These are phyloP conservation scores for Erebia epiphron DNA, from an alignment of 2,888 invertebrate species.

Conservation along the genomic window DNA sequence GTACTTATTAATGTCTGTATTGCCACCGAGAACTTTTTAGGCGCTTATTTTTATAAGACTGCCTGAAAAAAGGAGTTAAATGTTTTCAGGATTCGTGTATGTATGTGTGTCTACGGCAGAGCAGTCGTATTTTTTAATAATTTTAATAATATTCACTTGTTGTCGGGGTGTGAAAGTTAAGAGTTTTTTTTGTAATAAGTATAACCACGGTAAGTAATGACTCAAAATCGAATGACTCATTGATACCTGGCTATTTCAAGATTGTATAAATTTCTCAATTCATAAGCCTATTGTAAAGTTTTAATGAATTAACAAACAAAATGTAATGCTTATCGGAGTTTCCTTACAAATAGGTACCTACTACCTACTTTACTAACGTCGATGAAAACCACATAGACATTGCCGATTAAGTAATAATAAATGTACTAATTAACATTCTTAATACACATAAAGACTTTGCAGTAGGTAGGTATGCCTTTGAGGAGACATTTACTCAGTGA, in stretches of 20 bases:
- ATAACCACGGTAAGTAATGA: neutral
- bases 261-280: neutral
- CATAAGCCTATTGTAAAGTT: neutral
- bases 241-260: neutral
- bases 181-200: neutral
- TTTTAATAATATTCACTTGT: too few relatives aligned
- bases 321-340: constrained; percentile 9
- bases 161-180: constrained; percentile 6
- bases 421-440: constrained; percentile 35
- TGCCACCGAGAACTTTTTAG: too few relatives aligned
- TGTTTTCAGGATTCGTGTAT: too few relatives aligned
- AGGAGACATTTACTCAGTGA: neutral
- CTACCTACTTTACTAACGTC: constrained; percentile 24
- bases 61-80: too few relatives aligned
- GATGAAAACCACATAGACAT: constrained; percentile 35
- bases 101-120: too few relatives aligned
- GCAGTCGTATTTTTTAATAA: too few relatives aligned
- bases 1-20: too few relatives aligned
- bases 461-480: neutral
- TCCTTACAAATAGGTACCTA: constrained; percentile 24
- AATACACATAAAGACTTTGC: constrained; percentile 22
- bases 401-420: constrained; percentile 37
- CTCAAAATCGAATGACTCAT: constrained; percentile 6
- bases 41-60: neutral
- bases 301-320: constrained; percentile 8